These are phyloP conservation scores for Pollenia griseotomentosa DNA, from an alignment of 2,888 invertebrate genomes.

Conservation along the genomic window DNA sequence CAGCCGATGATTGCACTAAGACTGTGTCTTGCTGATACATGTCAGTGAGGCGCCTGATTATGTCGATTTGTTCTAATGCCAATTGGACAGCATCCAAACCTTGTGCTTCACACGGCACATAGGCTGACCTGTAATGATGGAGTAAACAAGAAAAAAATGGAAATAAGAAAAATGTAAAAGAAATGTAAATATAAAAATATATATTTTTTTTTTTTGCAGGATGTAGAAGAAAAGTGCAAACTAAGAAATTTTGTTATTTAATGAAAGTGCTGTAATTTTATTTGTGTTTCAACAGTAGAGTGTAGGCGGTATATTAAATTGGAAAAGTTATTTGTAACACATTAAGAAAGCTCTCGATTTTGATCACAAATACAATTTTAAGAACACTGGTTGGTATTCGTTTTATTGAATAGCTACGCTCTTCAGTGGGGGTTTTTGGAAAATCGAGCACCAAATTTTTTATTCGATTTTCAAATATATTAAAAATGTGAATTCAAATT, in stretches of 20 bases:
- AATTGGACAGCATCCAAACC: constrained; percentile 93
- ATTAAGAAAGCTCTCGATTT: no score
- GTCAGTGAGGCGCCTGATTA: constrained; percentile 88
- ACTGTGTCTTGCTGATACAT: constrained; percentile 90
- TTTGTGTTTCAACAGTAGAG: neutral
- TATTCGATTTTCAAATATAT: no score
- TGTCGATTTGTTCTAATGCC: constrained; percentile 94
- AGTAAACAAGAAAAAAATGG: constrained; percentile 16
- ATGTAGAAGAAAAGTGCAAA: constrained; percentile 7
- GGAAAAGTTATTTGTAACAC: no score
- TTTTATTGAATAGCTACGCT: no score
- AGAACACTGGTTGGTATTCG: no score
- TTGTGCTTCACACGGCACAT: constrained; percentile 93
- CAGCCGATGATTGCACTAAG: constrained; percentile 89
- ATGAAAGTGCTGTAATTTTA: constrained; percentile 5
- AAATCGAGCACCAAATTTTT: no score
- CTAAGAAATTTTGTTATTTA: constrained; percentile 12
- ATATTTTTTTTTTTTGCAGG: neutral
- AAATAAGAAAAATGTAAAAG: constrained; percentile 23
- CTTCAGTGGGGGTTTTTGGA: no score
- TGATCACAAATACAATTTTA: no score
- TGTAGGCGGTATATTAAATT: neutral
- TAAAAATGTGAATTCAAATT: no score
- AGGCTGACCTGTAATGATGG: constrained; percentile 87
- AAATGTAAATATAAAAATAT: constrained; percentile 1